Conservation (phyloP, 2,888 invertebrate genomes). For the Pristionchus mayeri region DNA sequence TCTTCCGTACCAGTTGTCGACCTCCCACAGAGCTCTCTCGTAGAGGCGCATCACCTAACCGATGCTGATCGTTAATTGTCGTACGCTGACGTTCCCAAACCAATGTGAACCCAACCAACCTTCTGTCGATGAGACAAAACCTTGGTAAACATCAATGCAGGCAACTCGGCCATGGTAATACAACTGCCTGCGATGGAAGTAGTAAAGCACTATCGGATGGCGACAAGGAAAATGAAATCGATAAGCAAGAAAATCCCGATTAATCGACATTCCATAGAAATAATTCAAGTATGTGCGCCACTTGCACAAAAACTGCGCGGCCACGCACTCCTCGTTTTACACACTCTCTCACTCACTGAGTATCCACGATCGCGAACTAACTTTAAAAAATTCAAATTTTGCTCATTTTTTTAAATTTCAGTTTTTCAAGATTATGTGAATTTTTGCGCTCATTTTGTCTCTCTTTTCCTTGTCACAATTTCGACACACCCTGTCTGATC, state of each 20-base stretch:
- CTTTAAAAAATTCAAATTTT: not conserved
- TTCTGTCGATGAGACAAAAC: conserved; percentile 76
- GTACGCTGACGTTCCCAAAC: not conserved
- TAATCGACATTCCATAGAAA: too few species aligned
- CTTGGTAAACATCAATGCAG: conserved; percentile 76
- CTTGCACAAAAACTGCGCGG: too few species aligned
- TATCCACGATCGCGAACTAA: too few species aligned
- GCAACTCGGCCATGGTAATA: conserved; percentile 66
- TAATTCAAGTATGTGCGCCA: too few species aligned
- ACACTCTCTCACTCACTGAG: not conserved
- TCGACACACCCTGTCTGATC: not conserved
- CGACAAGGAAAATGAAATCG: not conserved
- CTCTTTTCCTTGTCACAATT: too few species aligned
- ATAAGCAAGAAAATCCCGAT: not conserved
- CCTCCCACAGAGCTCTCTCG: conserved; percentile 73
- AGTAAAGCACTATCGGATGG: not conserved
- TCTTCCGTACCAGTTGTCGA: conserved; percentile 74
- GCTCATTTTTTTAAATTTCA: not conserved
- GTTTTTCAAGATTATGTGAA: not conserved
- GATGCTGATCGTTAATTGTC: too few species aligned
- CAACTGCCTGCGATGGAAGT: conserved; percentile 48
- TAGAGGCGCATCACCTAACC: conserved; percentile 74
- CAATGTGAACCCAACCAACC: conserved; percentile 58
- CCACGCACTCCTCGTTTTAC: not conserved
- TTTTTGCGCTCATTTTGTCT: not conserved